Percentiles rank a stretch among this genome's conserved stretches.
phyloP scores from a whole-genome alignment of 2,888 invertebrate genomes.

The Trachelus tabidus region DNA sequence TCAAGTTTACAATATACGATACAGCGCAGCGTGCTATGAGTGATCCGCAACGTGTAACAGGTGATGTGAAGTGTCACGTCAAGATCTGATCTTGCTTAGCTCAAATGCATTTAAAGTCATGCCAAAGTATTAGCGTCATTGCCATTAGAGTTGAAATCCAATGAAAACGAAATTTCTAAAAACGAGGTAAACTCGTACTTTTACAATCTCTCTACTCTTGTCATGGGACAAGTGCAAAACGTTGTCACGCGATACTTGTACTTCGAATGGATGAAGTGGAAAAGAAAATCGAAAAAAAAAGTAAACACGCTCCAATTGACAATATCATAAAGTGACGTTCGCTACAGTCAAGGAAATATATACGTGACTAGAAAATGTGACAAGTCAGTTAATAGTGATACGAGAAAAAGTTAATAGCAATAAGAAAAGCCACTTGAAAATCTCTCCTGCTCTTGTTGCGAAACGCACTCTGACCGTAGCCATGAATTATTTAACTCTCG shows the following conservation, averaged over 20 bases:
- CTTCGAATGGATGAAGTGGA: background rate
- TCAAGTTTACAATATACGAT: background rate
- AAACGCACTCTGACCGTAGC: conserved; percentile 2
- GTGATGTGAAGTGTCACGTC: background rate
- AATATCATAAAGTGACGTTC: background rate
- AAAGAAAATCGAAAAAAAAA: background rate
- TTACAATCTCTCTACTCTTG: background rate
- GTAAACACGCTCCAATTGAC: background rate
- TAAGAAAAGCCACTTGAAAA: background rate
- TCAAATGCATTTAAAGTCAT: too few relatives aligned
- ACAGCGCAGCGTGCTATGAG: background rate
- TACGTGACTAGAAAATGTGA: background rate
- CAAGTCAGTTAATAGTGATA: background rate
- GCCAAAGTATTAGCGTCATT: too few relatives aligned
- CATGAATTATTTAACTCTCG: background rate
- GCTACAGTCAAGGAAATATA: background rate
- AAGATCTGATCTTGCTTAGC: background rate
- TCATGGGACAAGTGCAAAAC: background rate
- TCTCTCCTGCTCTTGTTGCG: background rate
- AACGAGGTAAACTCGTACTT: background rate
- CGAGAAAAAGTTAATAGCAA: background rate
- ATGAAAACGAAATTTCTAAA: too few relatives aligned
- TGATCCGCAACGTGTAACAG: background rate
- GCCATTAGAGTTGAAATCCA: too few relatives aligned
- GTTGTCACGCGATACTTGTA: background rate